These are phyloP conservation scores for Myripristis murdjan DNA, from an alignment of 2,797 vertebrate species.

Conservation along the genomic window DNA sequence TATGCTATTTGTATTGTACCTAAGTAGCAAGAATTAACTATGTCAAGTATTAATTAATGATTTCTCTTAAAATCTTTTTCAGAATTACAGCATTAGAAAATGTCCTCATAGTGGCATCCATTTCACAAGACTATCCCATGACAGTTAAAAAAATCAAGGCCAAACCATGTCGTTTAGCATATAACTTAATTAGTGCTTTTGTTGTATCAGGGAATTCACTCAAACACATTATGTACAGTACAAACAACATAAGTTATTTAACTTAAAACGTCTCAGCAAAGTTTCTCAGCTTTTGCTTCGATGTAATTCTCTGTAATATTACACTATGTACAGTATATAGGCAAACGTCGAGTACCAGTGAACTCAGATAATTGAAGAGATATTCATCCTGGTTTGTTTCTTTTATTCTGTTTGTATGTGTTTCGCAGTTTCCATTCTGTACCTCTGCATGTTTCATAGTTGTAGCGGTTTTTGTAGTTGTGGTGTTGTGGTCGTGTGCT, in stretches of 20 bases:
- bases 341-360: slow-evolving; percentile 80
- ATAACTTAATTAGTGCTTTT: slow-evolving; percentile 89
- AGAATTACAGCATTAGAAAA: slow-evolving; percentile 87
- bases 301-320: slow-evolving; percentile 74
- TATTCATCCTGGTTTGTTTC: slow-evolving; percentile 65
- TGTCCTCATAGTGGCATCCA: slow-evolving; percentile 83
- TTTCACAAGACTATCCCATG: slow-evolving; percentile 80
- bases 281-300: slow-evolving; percentile 74
- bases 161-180: slow-evolving; percentile 83
- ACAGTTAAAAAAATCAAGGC: slow-evolving; percentile 75
- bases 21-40: slow-evolving; percentile 86
- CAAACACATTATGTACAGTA: slow-evolving; percentile 84
- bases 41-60: slow-evolving; percentile 82
- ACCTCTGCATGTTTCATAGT: slow-evolving; percentile 59
- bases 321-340: slow-evolving; percentile 85
- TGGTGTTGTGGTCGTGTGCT: slow-evolving; percentile 56
- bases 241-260: slow-evolving; percentile 84
- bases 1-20: slow-evolving; percentile 96
- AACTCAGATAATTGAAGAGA: slow-evolving; percentile 77
- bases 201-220: slow-evolving; percentile 76
- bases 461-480: slow-evolving; percentile 38
- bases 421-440: slow-evolving; percentile 56
- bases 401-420: slow-evolving; percentile 63
- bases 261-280: slow-evolving; percentile 78
- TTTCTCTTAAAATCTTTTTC: slow-evolving; percentile 69